phyloP scores from a whole-genome alignment of 2,113 vertebrate species.

The Serinus canaria region DNA sequence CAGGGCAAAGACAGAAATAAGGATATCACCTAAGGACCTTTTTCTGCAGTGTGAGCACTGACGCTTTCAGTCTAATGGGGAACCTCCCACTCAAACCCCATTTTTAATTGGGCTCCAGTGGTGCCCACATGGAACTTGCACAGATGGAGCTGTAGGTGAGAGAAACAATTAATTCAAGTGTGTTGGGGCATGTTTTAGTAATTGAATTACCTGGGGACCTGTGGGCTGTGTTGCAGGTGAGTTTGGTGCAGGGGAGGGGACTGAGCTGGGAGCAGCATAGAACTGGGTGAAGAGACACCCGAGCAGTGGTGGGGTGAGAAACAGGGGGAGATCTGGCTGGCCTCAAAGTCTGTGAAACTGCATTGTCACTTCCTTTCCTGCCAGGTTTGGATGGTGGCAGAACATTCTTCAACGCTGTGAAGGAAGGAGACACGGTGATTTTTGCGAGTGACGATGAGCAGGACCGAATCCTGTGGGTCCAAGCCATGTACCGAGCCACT shows the following conservation, averaged over 20 bases:
- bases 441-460: slow-evolving; percentile 98
- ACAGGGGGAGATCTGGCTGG: fast-evolving
- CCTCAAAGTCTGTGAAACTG: neutral
- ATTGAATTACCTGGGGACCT: neutral
- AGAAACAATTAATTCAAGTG: neutral
- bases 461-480: slow-evolving; percentile 98
- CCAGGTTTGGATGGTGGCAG: slow-evolving; percentile 94
- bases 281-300: neutral
- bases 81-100: neutral
- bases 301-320: fast-evolving
- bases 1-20: neutral
- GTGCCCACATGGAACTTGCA: neutral
- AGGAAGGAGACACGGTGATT: slow-evolving; percentile 98
- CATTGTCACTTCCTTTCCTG: neutral
- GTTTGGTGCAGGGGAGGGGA: neutral
- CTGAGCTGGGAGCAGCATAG: fast-evolving
- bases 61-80: neutral
- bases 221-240: neutral
- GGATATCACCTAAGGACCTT: neutral
- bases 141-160: neutral
- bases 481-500: slow-evolving; percentile 98
- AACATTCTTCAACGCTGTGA: slow-evolving; percentile 97
- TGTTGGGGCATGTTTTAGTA: neutral
- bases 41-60: neutral
- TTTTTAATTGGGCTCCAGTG: neutral